Evolutionary conservation across 2,113 vertebrate species (phyloP).

Genomic region (Phaetusa simplex): DNA sequence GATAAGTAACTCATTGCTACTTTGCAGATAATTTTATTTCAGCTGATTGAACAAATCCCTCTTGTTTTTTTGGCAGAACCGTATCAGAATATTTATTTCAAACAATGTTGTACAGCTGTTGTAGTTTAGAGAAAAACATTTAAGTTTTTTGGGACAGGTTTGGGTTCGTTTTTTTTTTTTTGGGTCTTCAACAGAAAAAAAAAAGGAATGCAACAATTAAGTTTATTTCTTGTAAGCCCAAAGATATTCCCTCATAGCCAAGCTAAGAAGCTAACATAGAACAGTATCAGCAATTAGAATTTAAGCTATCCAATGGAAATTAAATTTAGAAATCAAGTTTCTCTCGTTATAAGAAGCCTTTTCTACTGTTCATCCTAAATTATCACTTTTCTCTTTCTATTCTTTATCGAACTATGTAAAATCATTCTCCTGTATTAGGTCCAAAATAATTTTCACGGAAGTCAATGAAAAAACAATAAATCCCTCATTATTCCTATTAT

Average conservation of each 20-base stretch:
- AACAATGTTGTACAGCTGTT: neutral
- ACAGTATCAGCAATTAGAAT: neutral
- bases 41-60: conserved; percentile 15
- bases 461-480: neutral
- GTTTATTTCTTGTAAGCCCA: neutral
- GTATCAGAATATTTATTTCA: neutral
- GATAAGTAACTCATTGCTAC: neutral
- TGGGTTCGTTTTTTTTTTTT: neutral
- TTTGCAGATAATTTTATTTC: conserved; percentile 2
- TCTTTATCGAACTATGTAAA: neutral
- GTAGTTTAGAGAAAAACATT: neutral
- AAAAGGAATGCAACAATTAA: neutral
- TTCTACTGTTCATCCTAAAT: neutral
- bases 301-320: neutral
- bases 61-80: neutral
- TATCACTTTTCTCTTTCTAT: neutral
- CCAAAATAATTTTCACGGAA: neutral
- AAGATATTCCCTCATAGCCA: neutral
- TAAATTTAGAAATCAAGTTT: neutral
- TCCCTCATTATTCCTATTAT: neutral
- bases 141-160: neutral
- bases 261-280: neutral
- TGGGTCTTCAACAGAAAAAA: neutral
- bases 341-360: neutral
- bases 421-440: neutral